A percentile compares a stretch with the other conserved stretches of the same genome.
These are phyloP conservation scores for Machimus atricapillus DNA, from an alignment of 2,888 invertebrate species.

Conservation along the genomic window DNA sequence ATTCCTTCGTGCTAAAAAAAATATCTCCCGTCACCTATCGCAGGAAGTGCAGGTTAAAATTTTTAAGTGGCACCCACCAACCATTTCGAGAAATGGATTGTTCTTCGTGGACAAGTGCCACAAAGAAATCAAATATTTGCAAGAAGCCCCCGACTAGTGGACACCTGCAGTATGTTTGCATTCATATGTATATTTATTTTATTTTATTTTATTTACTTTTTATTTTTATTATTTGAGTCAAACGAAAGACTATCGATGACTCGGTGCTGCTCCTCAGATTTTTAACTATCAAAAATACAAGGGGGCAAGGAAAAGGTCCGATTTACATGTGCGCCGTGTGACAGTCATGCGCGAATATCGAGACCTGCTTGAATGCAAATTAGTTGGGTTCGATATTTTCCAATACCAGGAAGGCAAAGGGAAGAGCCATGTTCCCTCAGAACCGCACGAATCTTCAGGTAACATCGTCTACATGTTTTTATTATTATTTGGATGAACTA, in stretches of 20 bases:
- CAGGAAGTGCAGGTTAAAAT: constrained; percentile 9
- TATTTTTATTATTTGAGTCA: background rate
- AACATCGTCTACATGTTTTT: background rate
- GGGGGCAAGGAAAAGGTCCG: background rate
- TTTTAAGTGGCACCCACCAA: background rate
- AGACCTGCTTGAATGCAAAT: constrained; percentile 11
- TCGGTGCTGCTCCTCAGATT: background rate
- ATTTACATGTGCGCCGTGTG: background rate
- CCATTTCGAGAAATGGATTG: background rate
- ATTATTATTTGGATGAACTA: background rate
- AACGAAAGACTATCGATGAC: background rate
- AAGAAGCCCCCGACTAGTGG: background rate
- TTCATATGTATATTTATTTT: background rate
- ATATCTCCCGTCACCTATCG: background rate
- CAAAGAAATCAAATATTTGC: constrained; percentile 24
- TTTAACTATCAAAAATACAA: background rate
- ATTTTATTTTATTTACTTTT: too few relatives aligned
- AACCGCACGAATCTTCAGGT: background rate
- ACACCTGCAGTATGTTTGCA: background rate
- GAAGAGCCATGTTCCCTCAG: background rate
- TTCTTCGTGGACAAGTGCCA: background rate
- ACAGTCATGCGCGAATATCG: constrained; percentile 16
- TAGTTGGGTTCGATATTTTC: background rate
- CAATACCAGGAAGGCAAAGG: background rate
- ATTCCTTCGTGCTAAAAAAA: background rate